phyloP scores from a whole-genome alignment of 1,140 invertebrate genomes.

The Trichoplusia ni region DNA sequence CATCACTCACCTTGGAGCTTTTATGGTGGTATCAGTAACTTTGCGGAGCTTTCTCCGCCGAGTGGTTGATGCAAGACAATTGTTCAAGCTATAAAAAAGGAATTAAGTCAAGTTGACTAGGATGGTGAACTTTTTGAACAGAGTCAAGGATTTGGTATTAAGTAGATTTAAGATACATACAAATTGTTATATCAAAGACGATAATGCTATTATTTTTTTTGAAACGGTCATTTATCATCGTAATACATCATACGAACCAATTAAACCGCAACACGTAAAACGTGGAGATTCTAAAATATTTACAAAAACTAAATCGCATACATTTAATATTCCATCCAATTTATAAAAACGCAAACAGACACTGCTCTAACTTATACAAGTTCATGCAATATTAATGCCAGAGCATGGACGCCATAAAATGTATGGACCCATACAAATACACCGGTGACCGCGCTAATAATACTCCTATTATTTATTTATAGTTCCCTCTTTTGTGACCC shows the following conservation, averaged over 20 bases:
- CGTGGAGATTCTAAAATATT: no score
- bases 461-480: slow-evolving; percentile 22
- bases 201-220: no score
- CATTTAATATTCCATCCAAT: not conserved
- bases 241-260: no score
- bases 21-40: slow-evolving; percentile 21
- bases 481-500: slow-evolving; percentile 6
- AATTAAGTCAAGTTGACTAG: no score
- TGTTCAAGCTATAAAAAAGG: no score
- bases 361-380: not conserved
- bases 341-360: slow-evolving; percentile 5
- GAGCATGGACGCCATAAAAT: slow-evolving; percentile 25
- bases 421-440: slow-evolving; percentile 20
- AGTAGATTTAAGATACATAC: no score
- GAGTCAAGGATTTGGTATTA: no score
- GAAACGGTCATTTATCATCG: no score
- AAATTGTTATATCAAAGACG: no score
- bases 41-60: slow-evolving; percentile 13
- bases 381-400: slow-evolving; percentile 31
- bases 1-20: slow-evolving; percentile 18
- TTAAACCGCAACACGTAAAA: no score
- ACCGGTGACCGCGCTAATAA: slow-evolving; percentile 17
- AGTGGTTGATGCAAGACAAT: not conserved
- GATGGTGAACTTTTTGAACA: no score
- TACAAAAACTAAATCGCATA: no score